These are phyloP conservation scores for Apantesis nais DNA, from an alignment of 2,888 invertebrate species.

Conservation along the genomic window DNA sequence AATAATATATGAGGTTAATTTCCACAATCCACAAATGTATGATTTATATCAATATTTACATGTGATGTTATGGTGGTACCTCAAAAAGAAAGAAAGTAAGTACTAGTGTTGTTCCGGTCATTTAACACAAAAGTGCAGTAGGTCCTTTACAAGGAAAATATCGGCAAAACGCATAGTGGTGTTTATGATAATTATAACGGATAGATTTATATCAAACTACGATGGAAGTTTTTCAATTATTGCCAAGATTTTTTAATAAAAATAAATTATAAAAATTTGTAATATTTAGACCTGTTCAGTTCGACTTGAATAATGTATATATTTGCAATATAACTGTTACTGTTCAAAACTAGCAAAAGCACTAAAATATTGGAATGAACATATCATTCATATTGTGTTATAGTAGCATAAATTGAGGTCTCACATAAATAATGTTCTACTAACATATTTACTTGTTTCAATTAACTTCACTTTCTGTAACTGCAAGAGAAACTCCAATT, in stretches of 20 bases:
- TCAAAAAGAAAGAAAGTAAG: neutral
- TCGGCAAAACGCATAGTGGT: neutral
- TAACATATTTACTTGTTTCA: neutral
- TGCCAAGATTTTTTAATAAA: too few species aligned
- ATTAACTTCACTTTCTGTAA: neutral
- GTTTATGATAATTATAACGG: too few species aligned
- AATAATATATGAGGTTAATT: too few species aligned
- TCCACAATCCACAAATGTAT: too few species aligned
- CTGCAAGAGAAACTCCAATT: too few species aligned
- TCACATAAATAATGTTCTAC: too few species aligned
- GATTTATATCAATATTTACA: too few species aligned
- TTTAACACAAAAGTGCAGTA: neutral
- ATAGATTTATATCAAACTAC: too few species aligned
- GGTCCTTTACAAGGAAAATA: too few species aligned
- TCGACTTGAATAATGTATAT: neutral
- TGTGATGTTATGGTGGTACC: too few species aligned
- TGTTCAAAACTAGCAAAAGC: neutral
- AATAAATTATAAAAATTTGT: neutral
- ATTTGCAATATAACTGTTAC: neutral
- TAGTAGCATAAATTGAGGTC: too few species aligned
- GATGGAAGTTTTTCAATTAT: too few species aligned
- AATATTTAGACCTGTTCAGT: neutral
- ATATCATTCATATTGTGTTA: constrained; percentile 18
- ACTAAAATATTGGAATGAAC: constrained; percentile 29
- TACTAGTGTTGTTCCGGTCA: neutral